Evolutionary conservation across 2,113 vertebrate genomes (phyloP).

Genomic region (Passer montanus): DNA sequence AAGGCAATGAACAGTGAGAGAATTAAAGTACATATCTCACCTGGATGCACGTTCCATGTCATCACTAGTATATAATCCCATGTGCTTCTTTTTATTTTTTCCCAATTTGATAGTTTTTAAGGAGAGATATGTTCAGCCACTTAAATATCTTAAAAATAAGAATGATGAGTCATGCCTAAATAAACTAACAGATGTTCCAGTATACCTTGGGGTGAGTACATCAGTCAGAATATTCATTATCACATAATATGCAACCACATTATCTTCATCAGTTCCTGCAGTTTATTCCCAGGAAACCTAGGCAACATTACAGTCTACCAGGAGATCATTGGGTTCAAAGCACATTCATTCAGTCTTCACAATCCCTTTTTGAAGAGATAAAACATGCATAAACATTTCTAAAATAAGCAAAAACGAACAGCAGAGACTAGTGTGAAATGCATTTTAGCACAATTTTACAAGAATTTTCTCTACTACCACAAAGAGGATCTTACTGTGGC

Average conservation of each 20-base stretch:
- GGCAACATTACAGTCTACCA: not conserved
- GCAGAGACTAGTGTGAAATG: not conserved
- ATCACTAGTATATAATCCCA: not conserved
- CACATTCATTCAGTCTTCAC: not conserved
- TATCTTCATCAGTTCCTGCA: constrained; percentile 6
- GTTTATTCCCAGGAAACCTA: not conserved
- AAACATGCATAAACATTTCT: not conserved
- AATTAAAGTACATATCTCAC: not conserved
- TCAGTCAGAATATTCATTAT: constrained; percentile 35
- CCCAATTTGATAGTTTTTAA: not conserved
- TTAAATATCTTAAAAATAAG: constrained; percentile 31
- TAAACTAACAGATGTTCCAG: constrained; percentile 55
- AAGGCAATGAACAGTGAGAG: not conserved
- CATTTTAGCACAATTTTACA: not conserved
- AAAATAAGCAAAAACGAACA: constrained; percentile 15
- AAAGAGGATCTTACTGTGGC: not conserved
- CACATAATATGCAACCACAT: not conserved
- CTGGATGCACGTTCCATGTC: not conserved
- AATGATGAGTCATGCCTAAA: not conserved
- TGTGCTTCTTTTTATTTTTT: not conserved
- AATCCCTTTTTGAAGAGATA: not conserved
- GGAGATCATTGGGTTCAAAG: not conserved
- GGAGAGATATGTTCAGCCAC: not conserved
- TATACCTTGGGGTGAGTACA: constrained; percentile 5
- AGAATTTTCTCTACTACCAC: not conserved